Base-by-base conservation (phyloP, 1,140 invertebrate genomes). In the Branchinecta lynchi region DNA sequence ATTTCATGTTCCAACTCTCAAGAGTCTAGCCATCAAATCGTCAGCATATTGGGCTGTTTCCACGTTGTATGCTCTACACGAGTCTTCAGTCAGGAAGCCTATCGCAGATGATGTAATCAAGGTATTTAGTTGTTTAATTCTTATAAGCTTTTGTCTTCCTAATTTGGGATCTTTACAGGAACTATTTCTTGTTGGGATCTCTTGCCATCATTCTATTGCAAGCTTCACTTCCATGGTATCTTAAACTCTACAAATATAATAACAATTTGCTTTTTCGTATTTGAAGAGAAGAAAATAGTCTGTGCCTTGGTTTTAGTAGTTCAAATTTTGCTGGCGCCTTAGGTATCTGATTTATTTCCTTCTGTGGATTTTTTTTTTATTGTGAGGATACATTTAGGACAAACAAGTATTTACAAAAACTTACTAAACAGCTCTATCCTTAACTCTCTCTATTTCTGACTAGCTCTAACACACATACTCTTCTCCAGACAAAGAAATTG, bases 51-150 rank as follows among this genome's bases (percentile, higher is more conserved):
- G 71, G 71, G 45, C 71, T 43, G 71, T 71, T 7, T 65, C 67
- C 44, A 46, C 68, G 8, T 45, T 71, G 17, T 60, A 71, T 43
- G 65, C 44, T 43, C 45, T 71, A 43, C 71, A 71, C 17, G 71
- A 71, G 12, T 20, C 45, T 3, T 65, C 71, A n/a, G 65, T 44
- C 7, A 69, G 66, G 43, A 20, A 60, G 8, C 67, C 68, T 8
- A 69, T 67, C 21, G 60, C 71, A 8, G 71, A 71, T 66, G 71
- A 71, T 10, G 66, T 71, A 65, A 71, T 71, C 65, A 71, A 71
- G 45, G 51, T 60, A 60, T 15, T 60, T 15, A 60, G 12, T 60
- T 60, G 51, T 15, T 60, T 20, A 60, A 60, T 60, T 6, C 6
- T 60, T 60, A 3, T 60, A 3, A 60, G 51, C 51, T 60, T 20